phyloP scores from a whole-genome alignment of 1,140 invertebrate genomes.

The Acromyrmex echinatior region DNA sequence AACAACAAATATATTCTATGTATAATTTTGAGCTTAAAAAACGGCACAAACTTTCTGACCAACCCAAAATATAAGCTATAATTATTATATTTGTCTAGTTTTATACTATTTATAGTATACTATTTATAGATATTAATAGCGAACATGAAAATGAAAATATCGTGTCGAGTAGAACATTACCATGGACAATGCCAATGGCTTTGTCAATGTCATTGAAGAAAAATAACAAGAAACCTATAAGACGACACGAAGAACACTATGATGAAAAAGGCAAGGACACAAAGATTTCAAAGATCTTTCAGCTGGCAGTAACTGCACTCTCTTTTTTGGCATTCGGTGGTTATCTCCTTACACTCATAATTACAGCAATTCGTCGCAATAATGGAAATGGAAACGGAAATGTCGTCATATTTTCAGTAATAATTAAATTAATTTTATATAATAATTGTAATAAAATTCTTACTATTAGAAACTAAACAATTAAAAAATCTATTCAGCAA shows the following conservation, averaged over 20 bases:
- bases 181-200: conserved; percentile 67
- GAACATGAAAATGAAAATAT: conserved; percentile 13
- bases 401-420: conserved; percentile 84
- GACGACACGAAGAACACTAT: conserved; percentile 86
- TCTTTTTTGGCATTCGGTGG: conserved; percentile 93
- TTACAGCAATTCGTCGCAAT: conserved; percentile 89
- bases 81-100: neutral
- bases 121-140: conserved; percentile 19
- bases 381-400: conserved; percentile 65
- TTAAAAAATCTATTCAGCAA: neutral
- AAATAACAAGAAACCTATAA: conserved; percentile 76
- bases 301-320: conserved; percentile 90
- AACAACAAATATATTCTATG: too few species aligned
- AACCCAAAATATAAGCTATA: neutral
- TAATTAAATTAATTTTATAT: neutral
- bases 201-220: conserved; percentile 67
- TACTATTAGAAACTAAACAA: neutral
- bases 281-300: conserved; percentile 90
- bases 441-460: neutral
- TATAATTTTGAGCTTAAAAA: too few species aligned
- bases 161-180: conserved; percentile 61
- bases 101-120: conserved; percentile 17
- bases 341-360: conserved; percentile 91
- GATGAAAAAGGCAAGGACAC: conserved; percentile 84
- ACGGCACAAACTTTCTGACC: too few species aligned